Evolutionary conservation across 2,797 vertebrate genomes (phyloP), one percentile per base, ranked within the genome.

Genomic region (Sebastes trivittatus): DNA sequence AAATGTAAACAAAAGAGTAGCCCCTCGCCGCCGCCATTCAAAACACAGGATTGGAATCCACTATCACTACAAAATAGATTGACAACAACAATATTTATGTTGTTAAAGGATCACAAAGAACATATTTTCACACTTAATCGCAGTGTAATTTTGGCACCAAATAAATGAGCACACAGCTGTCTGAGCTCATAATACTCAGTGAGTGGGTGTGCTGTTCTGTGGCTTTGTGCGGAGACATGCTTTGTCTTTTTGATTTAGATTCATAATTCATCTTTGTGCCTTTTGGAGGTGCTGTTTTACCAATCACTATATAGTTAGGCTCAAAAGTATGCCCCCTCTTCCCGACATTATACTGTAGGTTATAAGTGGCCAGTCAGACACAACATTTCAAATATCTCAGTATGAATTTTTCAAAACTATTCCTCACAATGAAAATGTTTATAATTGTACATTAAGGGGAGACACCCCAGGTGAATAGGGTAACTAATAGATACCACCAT

Each of bases 271-370:
- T 85, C 8, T 65, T 29, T 46, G 23, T 74, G 76, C 86, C 88
- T 90, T 88, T 70, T 80, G 90, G 82, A 79, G 83, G 83, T 64
- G 85, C 83, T 88, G 36, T 91, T 88, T 83, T 61, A 72, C 65
- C 63, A 70, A 62, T 68, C 62, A 58, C 36, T 25, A 5, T 36
- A 4, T 16, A 38, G 18, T 27, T 22, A 2, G 3, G 20, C 55
- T 68, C 6, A 16, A 42, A 22, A 59, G 27, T 7, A 10, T 62
- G 46, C 29, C 55, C 22, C 9, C 11, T 56, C 2, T 29, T 16
- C 20, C 55, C 8, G 4, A 8, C n/a, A 23, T 32, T 3, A 54
- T 7, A 29, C 27, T 29, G 27, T 29, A 55, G 49, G 60, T 34
- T 16, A n/a, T n/a, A 32, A 52, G 30, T 58, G 18, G 29, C 29